Conservation (phyloP, 2,113 vertebrate genomes). For the Harpagus bidentatus region DNA sequence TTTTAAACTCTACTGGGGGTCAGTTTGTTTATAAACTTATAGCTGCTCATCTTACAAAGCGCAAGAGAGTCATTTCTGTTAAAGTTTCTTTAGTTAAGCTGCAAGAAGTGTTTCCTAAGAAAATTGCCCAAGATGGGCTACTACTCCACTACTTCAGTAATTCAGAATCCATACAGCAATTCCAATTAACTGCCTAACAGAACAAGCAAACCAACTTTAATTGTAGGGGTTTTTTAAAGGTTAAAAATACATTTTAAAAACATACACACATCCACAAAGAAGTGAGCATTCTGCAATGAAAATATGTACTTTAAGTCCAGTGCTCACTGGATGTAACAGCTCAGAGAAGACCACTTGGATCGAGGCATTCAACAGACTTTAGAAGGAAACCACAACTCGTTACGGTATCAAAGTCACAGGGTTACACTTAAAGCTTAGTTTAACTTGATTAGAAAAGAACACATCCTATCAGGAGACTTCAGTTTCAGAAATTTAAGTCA, state of each 20-base stretch:
- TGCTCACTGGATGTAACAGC: neutral
- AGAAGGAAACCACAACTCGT: neutral
- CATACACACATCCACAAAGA: neutral
- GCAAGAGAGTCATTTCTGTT: neutral
- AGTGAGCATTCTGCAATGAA: neutral
- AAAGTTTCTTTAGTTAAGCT: neutral
- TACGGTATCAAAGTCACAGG: neutral
- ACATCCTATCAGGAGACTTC: neutral
- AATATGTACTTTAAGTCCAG: neutral
- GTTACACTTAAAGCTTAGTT: neutral
- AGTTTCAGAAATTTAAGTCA: neutral
- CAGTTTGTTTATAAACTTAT: neutral
- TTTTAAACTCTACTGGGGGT: neutral
- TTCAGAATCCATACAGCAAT: neutral
- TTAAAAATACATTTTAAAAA: neutral
- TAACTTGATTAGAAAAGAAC: neutral
- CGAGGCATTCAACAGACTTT: neutral
- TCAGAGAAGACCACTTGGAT: neutral
- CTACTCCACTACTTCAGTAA: neutral
- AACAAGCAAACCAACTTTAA: neutral
- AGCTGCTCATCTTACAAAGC: neutral
- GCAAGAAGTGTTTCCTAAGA: neutral
- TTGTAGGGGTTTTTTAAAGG: accelerated
- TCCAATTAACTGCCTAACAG: neutral
- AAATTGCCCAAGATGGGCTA: neutral